Percentiles rank a stretch among this genome's conserved stretches.
Conservation (phyloP, 2,113 vertebrate genomes). For the Ameiurus melas region DNA sequence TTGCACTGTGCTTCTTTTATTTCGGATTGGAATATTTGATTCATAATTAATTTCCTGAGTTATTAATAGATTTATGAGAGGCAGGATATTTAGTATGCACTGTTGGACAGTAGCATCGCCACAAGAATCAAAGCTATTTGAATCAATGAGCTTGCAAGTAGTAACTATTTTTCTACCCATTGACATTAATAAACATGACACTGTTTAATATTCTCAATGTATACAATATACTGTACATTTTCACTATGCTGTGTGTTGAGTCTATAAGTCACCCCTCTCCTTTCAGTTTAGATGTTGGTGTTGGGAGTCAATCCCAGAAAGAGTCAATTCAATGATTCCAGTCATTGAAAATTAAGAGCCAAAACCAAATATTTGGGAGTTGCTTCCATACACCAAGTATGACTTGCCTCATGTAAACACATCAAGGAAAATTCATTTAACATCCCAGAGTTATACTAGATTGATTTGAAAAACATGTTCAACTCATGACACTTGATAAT, state of each 20-base stretch:
- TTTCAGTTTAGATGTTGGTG: neutral
- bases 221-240: neutral
- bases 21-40: neutral
- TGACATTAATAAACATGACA: neutral
- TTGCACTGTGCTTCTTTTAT: constrained; percentile 7
- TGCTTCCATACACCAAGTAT: neutral
- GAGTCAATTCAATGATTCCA: neutral
- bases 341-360: neutral
- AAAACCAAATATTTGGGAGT: neutral
- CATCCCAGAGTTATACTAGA: neutral
- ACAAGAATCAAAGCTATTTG: neutral
- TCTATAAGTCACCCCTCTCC: neutral
- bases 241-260: neutral
- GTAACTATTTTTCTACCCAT: neutral
- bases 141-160: neutral
- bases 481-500: neutral
- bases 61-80: neutral
- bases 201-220: neutral
- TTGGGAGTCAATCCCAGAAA: neutral
- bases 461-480: neutral
- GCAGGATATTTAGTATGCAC: neutral
- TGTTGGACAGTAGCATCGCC: neutral
- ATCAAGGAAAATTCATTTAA: neutral
- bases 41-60: neutral
- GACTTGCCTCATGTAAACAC: neutral